phyloP scores from a whole-genome alignment of 2,888 invertebrate species.

The Anticlea derivata region DNA sequence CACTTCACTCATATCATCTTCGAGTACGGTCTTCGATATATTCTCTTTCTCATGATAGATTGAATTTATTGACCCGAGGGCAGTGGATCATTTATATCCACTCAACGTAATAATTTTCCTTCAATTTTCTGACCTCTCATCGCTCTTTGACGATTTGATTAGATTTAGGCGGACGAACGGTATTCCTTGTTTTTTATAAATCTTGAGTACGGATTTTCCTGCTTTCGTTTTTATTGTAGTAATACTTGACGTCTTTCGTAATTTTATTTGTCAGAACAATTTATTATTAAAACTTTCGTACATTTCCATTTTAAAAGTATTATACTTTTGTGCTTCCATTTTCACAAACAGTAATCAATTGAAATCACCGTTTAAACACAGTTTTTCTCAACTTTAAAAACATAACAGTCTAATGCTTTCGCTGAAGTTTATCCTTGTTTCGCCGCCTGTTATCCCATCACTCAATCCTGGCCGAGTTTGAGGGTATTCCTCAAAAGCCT shows the following conservation, averaged over 20 bases:
- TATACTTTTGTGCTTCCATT: not conserved
- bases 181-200: conserved; percentile 26
- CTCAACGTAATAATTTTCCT: conserved; percentile 25
- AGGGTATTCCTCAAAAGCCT: conserved; percentile 23
- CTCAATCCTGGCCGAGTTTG: conserved; percentile 25
- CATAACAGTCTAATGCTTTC: conserved; percentile 22
- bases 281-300: too few relatives aligned
- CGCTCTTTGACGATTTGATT: conserved; percentile 26
- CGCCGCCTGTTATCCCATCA: conserved; percentile 26
- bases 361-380: not conserved
- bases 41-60: conserved; percentile 21
- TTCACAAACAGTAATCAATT: conserved; percentile 1
- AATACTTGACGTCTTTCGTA: too few relatives aligned
- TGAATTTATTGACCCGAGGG: conserved; percentile 17
- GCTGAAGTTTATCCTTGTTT: conserved; percentile 31
- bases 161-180: conserved; percentile 13
- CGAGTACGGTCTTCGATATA: conserved; percentile 6
- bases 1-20: not conserved
- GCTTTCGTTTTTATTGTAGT: not conserved
- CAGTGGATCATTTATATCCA: conserved; percentile 30
- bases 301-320: not conserved
- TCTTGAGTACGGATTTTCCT: not conserved
- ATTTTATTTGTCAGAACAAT: too few relatives aligned
- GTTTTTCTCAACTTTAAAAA: conserved; percentile 13
- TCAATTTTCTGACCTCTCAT: conserved; percentile 32